Evolutionary conservation across 2,113 vertebrate species (phyloP).

Genomic region (Thomomys bottae): DNA sequence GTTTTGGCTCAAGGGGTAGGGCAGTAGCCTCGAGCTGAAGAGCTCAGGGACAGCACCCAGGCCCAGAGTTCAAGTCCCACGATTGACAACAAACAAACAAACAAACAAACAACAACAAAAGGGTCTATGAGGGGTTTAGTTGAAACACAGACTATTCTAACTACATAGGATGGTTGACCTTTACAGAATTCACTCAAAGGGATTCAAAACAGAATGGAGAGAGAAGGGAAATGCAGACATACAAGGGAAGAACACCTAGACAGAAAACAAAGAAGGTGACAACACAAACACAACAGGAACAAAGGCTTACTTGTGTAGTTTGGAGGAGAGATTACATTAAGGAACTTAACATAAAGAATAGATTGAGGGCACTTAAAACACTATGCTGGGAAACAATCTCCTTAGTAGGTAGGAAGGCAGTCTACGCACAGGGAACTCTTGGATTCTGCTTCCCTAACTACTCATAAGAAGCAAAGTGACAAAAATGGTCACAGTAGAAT

Average conservation of each 20-base stretch:
- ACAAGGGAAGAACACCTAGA: rapidly evolving
- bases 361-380: background rate
- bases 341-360: background rate
- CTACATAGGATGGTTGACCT: background rate
- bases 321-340: background rate
- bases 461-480: background rate
- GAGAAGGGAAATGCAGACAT: background rate
- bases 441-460: background rate
- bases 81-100: no score
- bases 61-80: no score
- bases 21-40: no score
- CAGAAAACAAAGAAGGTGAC: background rate
- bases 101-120: no score
- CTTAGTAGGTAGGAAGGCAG: background rate
- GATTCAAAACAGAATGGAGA: background rate
- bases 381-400: background rate
- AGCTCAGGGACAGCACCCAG: no score
- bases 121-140: background rate
- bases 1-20: no score
- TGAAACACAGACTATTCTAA: background rate
- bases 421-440: background rate
- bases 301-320: background rate
- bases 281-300: background rate
- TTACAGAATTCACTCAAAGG: background rate
- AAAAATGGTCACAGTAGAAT: background rate